Base-by-base conservation (phyloP, 1,140 invertebrate species). In the Euura lappo region DNA sequence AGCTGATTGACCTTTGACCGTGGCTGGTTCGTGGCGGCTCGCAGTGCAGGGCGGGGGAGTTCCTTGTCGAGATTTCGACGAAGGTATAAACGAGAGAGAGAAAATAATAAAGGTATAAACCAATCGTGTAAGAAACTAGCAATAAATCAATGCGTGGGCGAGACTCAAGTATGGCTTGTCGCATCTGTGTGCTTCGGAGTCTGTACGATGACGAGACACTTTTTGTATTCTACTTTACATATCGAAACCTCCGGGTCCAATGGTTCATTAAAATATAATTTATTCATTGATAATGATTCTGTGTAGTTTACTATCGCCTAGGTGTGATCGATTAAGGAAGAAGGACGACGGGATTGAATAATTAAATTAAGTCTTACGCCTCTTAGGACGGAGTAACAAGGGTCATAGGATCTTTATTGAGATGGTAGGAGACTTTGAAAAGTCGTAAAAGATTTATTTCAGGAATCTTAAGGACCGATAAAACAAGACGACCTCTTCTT, bases 71-170 rank as follows among this genome's bases (percentile, higher is more conserved):
- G 51, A 60, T 60, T 60, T 60, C 51, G 51, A 60, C 51, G 51
- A 60, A 60, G 8, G 28, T 60, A 60, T 8, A 3, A 8, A 60
- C 10, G 51, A 60, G 51, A 60, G 51, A 60, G 13, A 60, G 51
- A n/a, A 60, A 11, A 60, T 60, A n/a, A 60, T n/a, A n/a, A 60
- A 60, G 51, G 51, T 60, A 28, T 28, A 60, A 60, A n/a, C 51
- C 51, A 2, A 60, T 60, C 51, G 51, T 8, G 13, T n/a, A n/a
- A n/a, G 51, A n/a, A 60, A 60, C 51, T 60, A 60, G 51, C 5
- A 60, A 60, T 60, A 60, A 60, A 60, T 60, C 51, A 60, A 60
- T 60, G 51, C 13, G 51, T 60, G 51, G 51, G 51, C 51, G 51
- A 60, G 51, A 60, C 51, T 6, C 51, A 6, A 6, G 51, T 60